These are phyloP conservation scores for Hyperoplus lanceolatus DNA, from an alignment of 2,797 vertebrate species.

Conservation along the genomic window DNA sequence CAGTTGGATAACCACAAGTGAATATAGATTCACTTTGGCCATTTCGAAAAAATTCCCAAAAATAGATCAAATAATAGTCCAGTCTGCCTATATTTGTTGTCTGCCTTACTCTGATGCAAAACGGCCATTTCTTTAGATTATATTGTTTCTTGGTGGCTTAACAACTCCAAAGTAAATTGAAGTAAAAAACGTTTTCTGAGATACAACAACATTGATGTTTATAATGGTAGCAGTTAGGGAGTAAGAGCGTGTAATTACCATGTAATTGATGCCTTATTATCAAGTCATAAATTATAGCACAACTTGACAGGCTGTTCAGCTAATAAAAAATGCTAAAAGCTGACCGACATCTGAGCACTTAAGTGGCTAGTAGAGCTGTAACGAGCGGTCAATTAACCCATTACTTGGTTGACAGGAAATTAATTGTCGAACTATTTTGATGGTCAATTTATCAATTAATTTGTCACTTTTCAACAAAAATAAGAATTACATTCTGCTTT, in stretches of 20 bases:
- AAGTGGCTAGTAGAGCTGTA: not conserved
- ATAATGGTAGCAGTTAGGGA: slow-evolving; percentile 67
- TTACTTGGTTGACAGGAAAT: slow-evolving; percentile 3
- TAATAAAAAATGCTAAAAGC: slow-evolving; percentile 66
- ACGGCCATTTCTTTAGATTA: slow-evolving; percentile 16
- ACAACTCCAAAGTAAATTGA: slow-evolving; percentile 43
- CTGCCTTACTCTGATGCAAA: not conserved
- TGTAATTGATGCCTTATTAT: slow-evolving; percentile 80
- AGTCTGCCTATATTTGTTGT: not conserved
- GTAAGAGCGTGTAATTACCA: slow-evolving; percentile 77
- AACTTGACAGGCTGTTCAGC: slow-evolving; percentile 69
- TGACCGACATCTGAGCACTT: slow-evolving; percentile 35
- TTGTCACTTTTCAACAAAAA: not conserved
- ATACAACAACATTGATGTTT: slow-evolving; percentile 53
- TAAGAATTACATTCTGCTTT: not conserved
- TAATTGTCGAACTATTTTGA: not conserved
- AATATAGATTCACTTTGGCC: slow-evolving; percentile 52
- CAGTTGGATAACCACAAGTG: slow-evolving; percentile 56
- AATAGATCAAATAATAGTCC: slow-evolving; percentile 22
- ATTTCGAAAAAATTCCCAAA: slow-evolving; percentile 41
- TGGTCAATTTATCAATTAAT: not conserved
- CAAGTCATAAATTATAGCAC: slow-evolving; percentile 72
- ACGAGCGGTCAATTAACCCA: not conserved
- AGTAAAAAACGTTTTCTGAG: slow-evolving; percentile 42
- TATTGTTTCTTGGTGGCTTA: slow-evolving; percentile 30